Percentiles rank a stretch among this genome's conserved stretches.
These are phyloP conservation scores for Copidosoma floridanum DNA, from an alignment of 1,140 invertebrate species.

Conservation along the genomic window DNA sequence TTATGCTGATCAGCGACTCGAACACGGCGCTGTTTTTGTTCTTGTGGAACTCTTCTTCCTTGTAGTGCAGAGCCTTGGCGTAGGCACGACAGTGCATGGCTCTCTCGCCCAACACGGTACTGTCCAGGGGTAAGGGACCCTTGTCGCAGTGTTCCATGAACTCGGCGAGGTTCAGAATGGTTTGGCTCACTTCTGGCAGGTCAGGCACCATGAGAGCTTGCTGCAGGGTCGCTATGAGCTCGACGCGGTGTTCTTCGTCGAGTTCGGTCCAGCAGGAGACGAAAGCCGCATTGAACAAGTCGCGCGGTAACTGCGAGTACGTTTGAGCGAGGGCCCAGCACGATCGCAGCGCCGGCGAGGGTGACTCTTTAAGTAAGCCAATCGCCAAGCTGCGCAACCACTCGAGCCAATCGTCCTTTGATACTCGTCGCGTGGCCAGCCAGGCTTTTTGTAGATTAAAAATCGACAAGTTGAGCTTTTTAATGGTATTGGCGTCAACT, in stretches of 20 bases:
- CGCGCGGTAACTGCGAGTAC: slow-evolving; percentile 88
- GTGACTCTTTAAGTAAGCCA: slow-evolving; percentile 86
- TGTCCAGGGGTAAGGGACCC: slow-evolving; percentile 87
- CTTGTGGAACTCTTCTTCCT: slow-evolving; percentile 92
- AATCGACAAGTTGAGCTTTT: slow-evolving; percentile 78
- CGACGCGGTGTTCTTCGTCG: slow-evolving; percentile 75
- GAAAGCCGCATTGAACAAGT: slow-evolving; percentile 98
- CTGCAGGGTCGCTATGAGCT: slow-evolving; percentile 84
- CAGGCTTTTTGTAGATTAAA: slow-evolving; percentile 84
- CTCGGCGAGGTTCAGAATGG: slow-evolving; percentile 95
- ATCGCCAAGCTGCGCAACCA: slow-evolving; percentile 91
- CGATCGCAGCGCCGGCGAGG: slow-evolving; percentile 86
- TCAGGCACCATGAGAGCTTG: slow-evolving; percentile 90
- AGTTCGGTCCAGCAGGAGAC: slow-evolving; percentile 98
- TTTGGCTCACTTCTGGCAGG: slow-evolving; percentile 95
- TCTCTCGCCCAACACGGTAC: slow-evolving; percentile 75
- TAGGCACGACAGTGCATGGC: slow-evolving; percentile 84
- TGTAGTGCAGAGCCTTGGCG: slow-evolving; percentile 97
- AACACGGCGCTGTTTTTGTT: slow-evolving; percentile 73
- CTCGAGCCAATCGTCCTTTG: slow-evolving; percentile 98
- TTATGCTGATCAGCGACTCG: slow-evolving; percentile 94
- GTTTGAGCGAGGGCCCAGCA: slow-evolving; percentile 91
- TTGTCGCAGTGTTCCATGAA: slow-evolving; percentile 99
- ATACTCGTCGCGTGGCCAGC: slow-evolving; percentile 85
- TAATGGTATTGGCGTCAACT: slow-evolving; percentile 70